Conservation (phyloP, 2,888 invertebrate species). For the Drosophila austrosaltans region DNA sequence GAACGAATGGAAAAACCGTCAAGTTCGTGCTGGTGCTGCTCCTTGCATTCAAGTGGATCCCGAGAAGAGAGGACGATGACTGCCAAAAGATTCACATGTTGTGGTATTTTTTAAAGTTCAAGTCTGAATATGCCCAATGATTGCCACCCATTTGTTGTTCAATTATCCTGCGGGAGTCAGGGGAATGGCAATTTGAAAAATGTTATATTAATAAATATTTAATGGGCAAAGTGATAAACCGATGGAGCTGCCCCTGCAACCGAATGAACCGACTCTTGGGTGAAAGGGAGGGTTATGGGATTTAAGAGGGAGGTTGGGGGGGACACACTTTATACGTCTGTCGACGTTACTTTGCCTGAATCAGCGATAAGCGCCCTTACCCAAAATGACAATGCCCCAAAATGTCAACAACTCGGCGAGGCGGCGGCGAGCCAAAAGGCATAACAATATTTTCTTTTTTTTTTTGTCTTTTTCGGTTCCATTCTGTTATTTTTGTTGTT, state of each 20-base stretch:
- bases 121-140: constrained; percentile 1
- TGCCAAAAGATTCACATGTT: neutral
- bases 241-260: neutral
- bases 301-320: neutral
- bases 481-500: too few species aligned
- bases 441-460: constrained; percentile 5
- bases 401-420: constrained; percentile 55
- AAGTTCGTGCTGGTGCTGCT: neutral
- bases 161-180: neutral
- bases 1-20: neutral
- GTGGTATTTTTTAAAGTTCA: neutral
- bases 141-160: constrained; percentile 5
- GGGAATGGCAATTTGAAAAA: constrained; percentile 39
- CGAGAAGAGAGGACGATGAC: neutral
- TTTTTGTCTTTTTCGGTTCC: neutral
- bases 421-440: constrained; percentile 22
- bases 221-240: constrained; percentile 22
- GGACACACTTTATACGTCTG: constrained; percentile 36
- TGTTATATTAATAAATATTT: constrained; percentile 57
- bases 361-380: constrained; percentile 58
- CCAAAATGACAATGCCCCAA: constrained; percentile 59
- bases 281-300: neutral
- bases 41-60: neutral
- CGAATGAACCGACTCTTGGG: neutral
- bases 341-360: constrained; percentile 41